phyloP scores from a whole-genome alignment of 2,113 vertebrate genomes.

The Origma solitaria region DNA sequence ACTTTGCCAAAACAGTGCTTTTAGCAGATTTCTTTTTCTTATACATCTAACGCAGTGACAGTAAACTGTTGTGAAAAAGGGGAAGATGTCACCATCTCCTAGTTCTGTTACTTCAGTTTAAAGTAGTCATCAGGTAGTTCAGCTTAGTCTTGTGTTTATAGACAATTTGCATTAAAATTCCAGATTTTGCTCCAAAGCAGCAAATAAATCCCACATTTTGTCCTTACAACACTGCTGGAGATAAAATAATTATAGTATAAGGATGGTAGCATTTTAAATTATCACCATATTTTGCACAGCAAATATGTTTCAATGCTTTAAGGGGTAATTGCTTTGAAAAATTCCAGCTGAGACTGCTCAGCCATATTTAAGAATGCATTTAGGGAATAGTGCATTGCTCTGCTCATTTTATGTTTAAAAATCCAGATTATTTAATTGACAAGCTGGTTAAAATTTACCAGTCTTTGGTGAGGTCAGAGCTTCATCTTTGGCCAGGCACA shows the following conservation, averaged over 20 bases:
- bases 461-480: not conserved
- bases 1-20: not conserved
- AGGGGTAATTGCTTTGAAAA: constrained; percentile 11
- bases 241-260: not conserved
- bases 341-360: not conserved
- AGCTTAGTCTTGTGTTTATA: not conserved
- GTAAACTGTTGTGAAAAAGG: not conserved
- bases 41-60: not conserved
- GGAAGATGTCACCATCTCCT: not conserved
- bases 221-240: not conserved
- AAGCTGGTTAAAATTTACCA: not conserved
- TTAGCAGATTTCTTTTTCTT: not conserved
- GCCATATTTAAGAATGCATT: not conserved
- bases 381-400: not conserved
- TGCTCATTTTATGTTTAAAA: not conserved
- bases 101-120: not conserved
- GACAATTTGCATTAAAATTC: not conserved
- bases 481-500: not conserved
- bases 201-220: not conserved
- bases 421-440: not conserved
- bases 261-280: constrained; percentile 2
- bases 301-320: not conserved
- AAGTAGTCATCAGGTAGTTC: not conserved
- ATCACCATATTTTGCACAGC: not conserved
- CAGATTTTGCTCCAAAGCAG: not conserved